Conservation (phyloP, 1,140 invertebrate species). For the Arctopsyche grandis region DNA sequence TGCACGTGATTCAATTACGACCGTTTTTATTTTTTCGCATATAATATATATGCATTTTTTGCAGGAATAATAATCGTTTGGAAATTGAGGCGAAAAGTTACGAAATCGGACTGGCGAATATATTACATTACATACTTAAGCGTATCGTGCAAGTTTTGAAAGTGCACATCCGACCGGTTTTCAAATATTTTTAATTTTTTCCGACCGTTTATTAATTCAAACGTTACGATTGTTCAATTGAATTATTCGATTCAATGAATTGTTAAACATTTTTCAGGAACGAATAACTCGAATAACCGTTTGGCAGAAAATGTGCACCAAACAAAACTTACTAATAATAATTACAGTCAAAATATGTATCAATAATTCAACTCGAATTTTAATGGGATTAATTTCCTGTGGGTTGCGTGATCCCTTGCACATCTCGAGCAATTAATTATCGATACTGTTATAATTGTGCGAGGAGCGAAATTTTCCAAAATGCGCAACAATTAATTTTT, state of each 20-base stretch:
- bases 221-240: not conserved
- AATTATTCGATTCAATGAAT: not conserved
- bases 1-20: conserved; percentile 24
- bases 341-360: not conserved
- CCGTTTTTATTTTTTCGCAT: conserved; percentile 10
- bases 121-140: not conserved
- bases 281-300: not conserved
- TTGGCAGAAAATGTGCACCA: not conserved
- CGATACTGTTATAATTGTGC: not conserved
- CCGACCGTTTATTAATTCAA: not conserved
- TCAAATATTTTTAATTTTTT: not conserved
- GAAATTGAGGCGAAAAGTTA: conserved; percentile 20
- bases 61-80: not conserved
- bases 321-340: not conserved
- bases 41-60: not conserved
- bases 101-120: conserved; percentile 21
- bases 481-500: not conserved
- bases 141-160: conserved; percentile 2
- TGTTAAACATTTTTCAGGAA: too few relatives aligned
- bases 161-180: not conserved
- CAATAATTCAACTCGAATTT: conserved; percentile 1
- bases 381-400: conserved; percentile 30
- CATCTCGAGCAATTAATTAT: not conserved
- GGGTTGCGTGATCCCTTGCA: conserved; percentile 6
- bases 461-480: not conserved